phyloP scores from a whole-genome alignment of 2,113 vertebrate species.

The Amphiprion percula region DNA sequence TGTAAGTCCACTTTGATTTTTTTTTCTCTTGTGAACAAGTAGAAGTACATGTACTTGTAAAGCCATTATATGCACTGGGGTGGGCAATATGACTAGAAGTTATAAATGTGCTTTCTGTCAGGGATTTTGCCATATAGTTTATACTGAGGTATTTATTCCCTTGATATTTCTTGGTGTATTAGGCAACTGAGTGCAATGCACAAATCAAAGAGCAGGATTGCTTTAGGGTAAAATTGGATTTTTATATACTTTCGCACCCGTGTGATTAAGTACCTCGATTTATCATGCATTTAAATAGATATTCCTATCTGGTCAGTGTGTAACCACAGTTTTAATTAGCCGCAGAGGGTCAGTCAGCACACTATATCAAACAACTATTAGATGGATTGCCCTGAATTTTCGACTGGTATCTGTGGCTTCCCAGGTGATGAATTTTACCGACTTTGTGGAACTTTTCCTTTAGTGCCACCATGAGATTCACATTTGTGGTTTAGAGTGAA shows the following conservation, averaged over 20 bases:
- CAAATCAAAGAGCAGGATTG: background rate
- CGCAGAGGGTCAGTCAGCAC: background rate
- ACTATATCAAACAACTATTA: too few relatives aligned
- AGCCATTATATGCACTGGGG: slow-evolving; percentile 3
- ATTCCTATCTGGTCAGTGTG: background rate
- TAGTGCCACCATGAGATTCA: background rate
- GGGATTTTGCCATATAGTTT: background rate
- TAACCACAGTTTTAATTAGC: background rate
- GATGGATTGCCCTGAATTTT: too few relatives aligned
- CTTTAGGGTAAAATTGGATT: background rate
- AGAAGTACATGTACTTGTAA: slow-evolving; percentile 17
- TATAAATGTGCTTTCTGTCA: background rate
- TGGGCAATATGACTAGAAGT: background rate
- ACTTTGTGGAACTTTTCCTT: background rate
- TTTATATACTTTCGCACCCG: background rate
- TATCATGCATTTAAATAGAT: background rate
- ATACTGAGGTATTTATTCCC: background rate
- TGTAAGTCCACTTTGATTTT: slow-evolving; percentile 38
- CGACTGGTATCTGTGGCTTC: background rate
- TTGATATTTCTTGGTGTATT: background rate
- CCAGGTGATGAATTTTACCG: background rate
- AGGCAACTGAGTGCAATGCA: background rate
- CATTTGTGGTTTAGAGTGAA: background rate
- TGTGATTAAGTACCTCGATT: background rate
- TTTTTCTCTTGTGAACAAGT: slow-evolving; percentile 15